Evolutionary conservation across 1,140 invertebrate species (phyloP), one percentile per base, ranked within the genome.

Genomic region (Tetranychus cinnabarinus): DNA sequence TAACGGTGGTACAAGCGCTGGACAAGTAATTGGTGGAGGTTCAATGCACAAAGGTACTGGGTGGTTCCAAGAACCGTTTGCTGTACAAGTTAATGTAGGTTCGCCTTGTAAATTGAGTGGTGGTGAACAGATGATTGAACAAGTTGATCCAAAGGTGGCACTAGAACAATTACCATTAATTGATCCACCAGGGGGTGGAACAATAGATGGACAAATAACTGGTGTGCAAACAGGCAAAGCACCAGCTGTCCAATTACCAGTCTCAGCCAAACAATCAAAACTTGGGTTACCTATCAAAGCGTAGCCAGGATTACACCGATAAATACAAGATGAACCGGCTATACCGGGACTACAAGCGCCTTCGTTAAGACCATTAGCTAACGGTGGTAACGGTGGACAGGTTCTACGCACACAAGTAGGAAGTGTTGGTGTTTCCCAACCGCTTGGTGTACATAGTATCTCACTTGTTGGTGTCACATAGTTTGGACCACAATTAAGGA

Each of bases 321-420:
- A 57, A 10, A 23, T 23, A 36, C 56, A 57, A 23, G 34, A 2
- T 10, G 31, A 15, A 45, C 56, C 56, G 2, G 34, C 56, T 36
- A 57, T 23, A 35, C 56, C 56, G 3, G 62, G 62, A 8, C 13
- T 23, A 58, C 64, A 65, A n/a, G 55, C 57, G 1, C 64, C 64
- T n/a, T 59, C 45, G 1, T 36, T 61, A 10, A 52, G 37, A 2
- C 61, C 64, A 58, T 63, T 61, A 1, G 37, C 59, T 7, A 61
- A 59, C 10, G 64, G 35, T 37, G 31, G 56, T 2, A 62, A 45
- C 13, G 55, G 42, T 37, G 61, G 63, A 35, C 63, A 64, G 15
- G 3, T 34, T 13, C 35, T 45, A 6, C 35, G 56, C 7, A 12
- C 34, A 36, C 56, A 57, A 10, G 31, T 33, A 2, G 34, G 56